Evolutionary conservation across 2,888 invertebrate species (phyloP), one percentile per base, ranked within the genome.

Genomic region (Galeruca laticollis): DNA sequence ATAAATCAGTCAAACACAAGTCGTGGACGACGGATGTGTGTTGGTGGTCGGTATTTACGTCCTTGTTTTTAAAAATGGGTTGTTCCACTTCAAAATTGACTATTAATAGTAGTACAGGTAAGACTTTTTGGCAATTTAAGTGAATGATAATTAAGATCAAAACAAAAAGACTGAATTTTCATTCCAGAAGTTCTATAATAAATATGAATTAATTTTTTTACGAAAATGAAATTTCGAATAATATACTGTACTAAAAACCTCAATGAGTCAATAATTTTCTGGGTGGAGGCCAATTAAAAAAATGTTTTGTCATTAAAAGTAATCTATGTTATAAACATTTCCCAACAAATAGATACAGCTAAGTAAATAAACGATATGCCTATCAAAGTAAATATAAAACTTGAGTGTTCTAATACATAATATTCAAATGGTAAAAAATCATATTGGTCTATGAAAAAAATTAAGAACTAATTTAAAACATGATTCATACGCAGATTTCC

Each of bases 11-110:
- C 10, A 18, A 18, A 9, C 47, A 18, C 47, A 9, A 18, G 5
- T 47, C 47, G 47, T 2, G 5, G 18, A 47, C 15, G 47, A 10
- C 47, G 47, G 47, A 47, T 47, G 18, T 47, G 47, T 10, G 8
- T 15, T 6, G 6, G 18, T 15, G 1, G 8, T 47, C 15, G n/a
- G 5, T 18, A 37, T 13, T 11, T 47, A 47, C 3, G n/a, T 47
- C 2, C 47, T 47, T 15, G 18, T 15, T 18, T 9, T 3, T 33
- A 33, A 43, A 57, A 68, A 68, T 68, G 68, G 68, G 68, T 15
- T 68, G 68, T 49, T 62, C 68, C 6, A 61, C 61, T 31, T 68
- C 68, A n/a, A 68, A 62, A 57, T 15, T 61, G 15, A 49, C 26
- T 43, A 8, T 11, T 37, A 62, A 51, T 18, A 65, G 47, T 18